These are phyloP conservation scores for Crenichthys baileyi DNA, from an alignment of 2,797 vertebrate species.

Conservation along the genomic window DNA sequence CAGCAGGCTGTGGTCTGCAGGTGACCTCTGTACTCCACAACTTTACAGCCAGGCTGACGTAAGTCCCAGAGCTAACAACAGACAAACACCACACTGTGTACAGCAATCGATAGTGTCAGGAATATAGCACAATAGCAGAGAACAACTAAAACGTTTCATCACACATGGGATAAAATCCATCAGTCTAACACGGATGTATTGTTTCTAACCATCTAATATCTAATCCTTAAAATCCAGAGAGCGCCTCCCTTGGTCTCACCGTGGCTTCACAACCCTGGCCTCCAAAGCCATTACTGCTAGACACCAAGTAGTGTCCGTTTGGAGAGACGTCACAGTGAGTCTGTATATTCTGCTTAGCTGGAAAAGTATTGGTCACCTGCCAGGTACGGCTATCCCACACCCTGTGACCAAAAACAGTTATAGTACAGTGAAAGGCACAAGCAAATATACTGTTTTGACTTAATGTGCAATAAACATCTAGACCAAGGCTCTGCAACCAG, in stretches of 20 bases:
- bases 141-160: background rate
- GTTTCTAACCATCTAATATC: slow-evolving; percentile 4
- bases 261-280: slow-evolving; percentile 95
- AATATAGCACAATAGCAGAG: background rate
- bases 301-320: slow-evolving; percentile 87
- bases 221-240: background rate
- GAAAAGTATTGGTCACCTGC: slow-evolving; percentile 89
- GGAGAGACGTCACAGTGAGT: slow-evolving; percentile 90
- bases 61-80: slow-evolving; percentile 92
- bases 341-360: slow-evolving; percentile 93
- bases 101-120: slow-evolving; percentile 7
- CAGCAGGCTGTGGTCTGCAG: slow-evolving; percentile 89
- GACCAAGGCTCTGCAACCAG: background rate
- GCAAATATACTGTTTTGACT: background rate
- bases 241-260: slow-evolving; percentile 72
- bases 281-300: slow-evolving; percentile 90
- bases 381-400: slow-evolving; percentile 93
- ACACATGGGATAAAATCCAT: background rate
- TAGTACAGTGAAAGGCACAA: background rate
- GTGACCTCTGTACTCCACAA: slow-evolving; percentile 91
- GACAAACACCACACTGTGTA: slow-evolving; percentile 38
- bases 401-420: slow-evolving; percentile 71
- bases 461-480: background rate
- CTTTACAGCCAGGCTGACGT: slow-evolving; percentile 85
- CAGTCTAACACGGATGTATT: background rate